These are phyloP conservation scores for Spongilla lacustris DNA, from an alignment of 37 sponge, comb jelly and placozoan species.

Conservation along the genomic window DNA sequence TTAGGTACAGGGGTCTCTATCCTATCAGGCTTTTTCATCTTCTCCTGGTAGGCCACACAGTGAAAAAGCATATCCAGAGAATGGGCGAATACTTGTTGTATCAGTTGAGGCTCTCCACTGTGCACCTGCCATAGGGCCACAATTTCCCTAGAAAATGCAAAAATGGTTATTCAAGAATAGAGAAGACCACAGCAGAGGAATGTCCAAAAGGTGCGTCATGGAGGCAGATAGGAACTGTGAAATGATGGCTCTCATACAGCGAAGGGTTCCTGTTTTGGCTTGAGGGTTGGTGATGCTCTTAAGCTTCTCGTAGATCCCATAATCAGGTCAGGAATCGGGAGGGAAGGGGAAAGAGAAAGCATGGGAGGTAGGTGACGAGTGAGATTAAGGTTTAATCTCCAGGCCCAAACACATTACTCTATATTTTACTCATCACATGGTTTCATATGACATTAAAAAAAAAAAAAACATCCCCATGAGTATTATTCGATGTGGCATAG, in stretches of 20 bases:
- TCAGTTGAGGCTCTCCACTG: slow-evolving; percentile 61
- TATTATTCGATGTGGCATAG: too few relatives aligned
- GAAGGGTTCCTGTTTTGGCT: slow-evolving; percentile 87
- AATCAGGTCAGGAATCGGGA: slow-evolving; percentile 80
- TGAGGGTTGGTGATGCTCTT: slow-evolving; percentile 62
- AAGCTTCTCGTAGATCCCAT: slow-evolving; percentile 72
- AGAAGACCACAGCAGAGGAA: slow-evolving; percentile 62
- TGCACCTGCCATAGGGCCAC: slow-evolving; percentile 81
- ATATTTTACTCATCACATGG: too few relatives aligned
- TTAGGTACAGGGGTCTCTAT: slow-evolving; percentile 73
- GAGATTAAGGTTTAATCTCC: too few relatives aligned
- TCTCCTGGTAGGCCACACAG: slow-evolving; percentile 93
- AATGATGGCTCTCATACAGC: slow-evolving; percentile 80
- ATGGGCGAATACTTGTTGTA: slow-evolving; percentile 54
- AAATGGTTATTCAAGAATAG: neutral
- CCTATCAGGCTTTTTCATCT: slow-evolving; percentile 22
- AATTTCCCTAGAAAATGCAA: slow-evolving; percentile 23
- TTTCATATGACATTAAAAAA: too few relatives aligned
- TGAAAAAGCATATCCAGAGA: slow-evolving; percentile 75
- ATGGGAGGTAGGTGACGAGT: neutral
- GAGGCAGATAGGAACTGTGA: slow-evolving; percentile 63
- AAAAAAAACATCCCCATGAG: too few relatives aligned
- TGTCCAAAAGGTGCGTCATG: slow-evolving; percentile 75
- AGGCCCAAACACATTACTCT: too few relatives aligned
- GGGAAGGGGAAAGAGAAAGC: neutral